phyloP scores from a whole-genome alignment of 2,797 vertebrate genomes.

The Adrianichthys oophorus region DNA sequence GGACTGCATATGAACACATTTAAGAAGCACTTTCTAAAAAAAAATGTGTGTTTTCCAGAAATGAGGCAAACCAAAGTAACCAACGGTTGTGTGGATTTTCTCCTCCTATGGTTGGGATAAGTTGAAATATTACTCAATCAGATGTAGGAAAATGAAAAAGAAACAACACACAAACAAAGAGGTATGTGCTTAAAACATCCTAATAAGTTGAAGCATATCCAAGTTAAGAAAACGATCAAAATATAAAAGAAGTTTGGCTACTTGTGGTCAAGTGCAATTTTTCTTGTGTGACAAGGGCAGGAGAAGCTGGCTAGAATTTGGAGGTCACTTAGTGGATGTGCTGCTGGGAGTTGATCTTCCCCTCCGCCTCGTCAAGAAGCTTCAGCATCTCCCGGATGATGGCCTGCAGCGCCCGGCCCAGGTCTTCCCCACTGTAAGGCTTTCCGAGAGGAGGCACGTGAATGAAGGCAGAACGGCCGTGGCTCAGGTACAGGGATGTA shows the following conservation, averaged over 20 bases:
- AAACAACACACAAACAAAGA: slow-evolving; percentile 4
- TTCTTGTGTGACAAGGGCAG: slow-evolving; percentile 47
- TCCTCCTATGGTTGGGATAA: slow-evolving; percentile 21
- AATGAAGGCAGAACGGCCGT: slow-evolving; percentile 86
- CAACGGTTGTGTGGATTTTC: slow-evolving; percentile 4
- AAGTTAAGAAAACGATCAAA: slow-evolving; percentile 18
- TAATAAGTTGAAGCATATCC: slow-evolving; percentile 20
- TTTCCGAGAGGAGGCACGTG: slow-evolving; percentile 91
- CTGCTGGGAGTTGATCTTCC: slow-evolving; percentile 77
- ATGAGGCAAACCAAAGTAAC: slow-evolving; percentile 20
- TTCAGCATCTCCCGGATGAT: slow-evolving; percentile 87
- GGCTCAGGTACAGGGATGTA: slow-evolving; percentile 89
- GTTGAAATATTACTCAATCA: slow-evolving; percentile 16
- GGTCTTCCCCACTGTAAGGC: slow-evolving; percentile 86
- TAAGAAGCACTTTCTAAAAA: slow-evolving; percentile 3
- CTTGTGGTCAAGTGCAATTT: slow-evolving; percentile 73
- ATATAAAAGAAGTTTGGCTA: slow-evolving; percentile 52
- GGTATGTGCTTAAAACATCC: slow-evolving; percentile 15
- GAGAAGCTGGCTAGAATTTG: slow-evolving; percentile 53
- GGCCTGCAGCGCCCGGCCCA: slow-evolving; percentile 86
- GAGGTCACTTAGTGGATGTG: slow-evolving; percentile 75
- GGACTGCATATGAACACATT: slow-evolving; percentile 13
- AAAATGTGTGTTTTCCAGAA: slow-evolving; percentile 12
- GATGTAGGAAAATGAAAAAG: slow-evolving; percentile 19
- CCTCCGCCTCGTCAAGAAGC: slow-evolving; percentile 79